Percentiles rank a stretch among this genome's conserved stretches.
Conservation (phyloP, 1,140 invertebrate species). For the Teleogryllus occipitalis region DNA sequence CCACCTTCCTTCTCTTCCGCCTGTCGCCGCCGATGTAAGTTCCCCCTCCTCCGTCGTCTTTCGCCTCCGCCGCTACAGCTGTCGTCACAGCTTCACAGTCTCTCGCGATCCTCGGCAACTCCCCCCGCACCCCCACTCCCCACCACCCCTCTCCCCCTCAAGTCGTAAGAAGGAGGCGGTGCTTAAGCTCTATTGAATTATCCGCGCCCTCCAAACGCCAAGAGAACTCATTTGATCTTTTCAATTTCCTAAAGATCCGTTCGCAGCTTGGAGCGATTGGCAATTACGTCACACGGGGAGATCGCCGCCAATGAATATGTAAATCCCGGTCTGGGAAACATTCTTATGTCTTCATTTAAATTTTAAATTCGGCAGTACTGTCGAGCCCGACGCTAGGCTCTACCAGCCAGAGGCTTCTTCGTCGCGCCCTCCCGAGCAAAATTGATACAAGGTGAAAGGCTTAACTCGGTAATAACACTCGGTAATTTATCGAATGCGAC, state of each 20-base stretch:
- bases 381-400: not conserved
- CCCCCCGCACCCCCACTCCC: too few species aligned
- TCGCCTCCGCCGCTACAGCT: too few species aligned
- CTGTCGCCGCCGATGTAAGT: too few species aligned
- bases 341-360: slow-evolving; percentile 6
- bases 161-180: not conserved
- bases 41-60: too few species aligned
- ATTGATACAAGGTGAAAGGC: not conserved
- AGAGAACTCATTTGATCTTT: not conserved
- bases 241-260: slow-evolving; percentile 4
- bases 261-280: not conserved
- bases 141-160: too few species aligned
- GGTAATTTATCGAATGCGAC: not conserved
- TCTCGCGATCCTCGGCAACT: too few species aligned
- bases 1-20: too few species aligned
- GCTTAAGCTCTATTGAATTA: not conserved
- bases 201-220: not conserved
- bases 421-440: not conserved
- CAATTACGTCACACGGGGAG: not conserved
- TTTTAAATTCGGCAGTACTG: not conserved
- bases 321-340: not conserved
- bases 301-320: not conserved
- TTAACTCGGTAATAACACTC: slow-evolving; percentile 1
- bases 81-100: too few species aligned
- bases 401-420: not conserved